Conservation (phyloP, 1,140 invertebrate species). For the Drosophila malerkotliana region DNA sequence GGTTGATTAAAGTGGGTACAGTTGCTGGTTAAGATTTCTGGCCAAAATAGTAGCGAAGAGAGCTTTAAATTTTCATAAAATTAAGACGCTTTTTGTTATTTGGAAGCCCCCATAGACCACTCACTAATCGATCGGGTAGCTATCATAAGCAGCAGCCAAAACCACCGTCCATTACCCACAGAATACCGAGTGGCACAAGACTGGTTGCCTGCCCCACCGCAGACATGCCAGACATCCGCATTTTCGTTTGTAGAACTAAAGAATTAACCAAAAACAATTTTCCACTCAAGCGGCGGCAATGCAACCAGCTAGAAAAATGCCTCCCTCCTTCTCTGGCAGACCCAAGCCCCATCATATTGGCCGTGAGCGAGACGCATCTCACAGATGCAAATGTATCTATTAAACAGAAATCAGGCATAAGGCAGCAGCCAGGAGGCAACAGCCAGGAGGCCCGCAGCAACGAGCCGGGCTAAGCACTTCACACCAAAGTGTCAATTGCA, state of each 20-base stretch:
- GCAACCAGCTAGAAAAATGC: constrained; percentile 77
- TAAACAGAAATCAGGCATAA: constrained; percentile 76
- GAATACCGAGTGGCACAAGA: constrained; percentile 39
- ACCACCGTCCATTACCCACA: constrained; percentile 29
- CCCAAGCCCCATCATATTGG: constrained; percentile 37
- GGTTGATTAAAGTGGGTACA: constrained; percentile 29
- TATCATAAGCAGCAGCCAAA: constrained; percentile 1
- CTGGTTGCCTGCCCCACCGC: constrained; percentile 13
- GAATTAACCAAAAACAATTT: constrained; percentile 77
- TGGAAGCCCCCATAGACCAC: neutral
- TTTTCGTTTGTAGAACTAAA: constrained; percentile 15
- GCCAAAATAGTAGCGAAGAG: neutral
- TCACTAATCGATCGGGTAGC: constrained; percentile 37
- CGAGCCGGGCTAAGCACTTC: constrained; percentile 75
- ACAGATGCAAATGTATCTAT: constrained; percentile 78
- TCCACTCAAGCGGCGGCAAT: constrained; percentile 68
- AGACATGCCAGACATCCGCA: constrained; percentile 33
- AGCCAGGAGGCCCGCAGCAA: constrained; percentile 27
- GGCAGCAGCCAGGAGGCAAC: neutral
- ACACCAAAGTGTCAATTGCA: constrained; percentile 81
- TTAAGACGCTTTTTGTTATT: no score
- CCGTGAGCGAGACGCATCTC: constrained; percentile 55
- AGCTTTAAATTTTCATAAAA: neutral
- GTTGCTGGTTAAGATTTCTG: neutral
- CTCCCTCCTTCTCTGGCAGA: constrained; percentile 11